A percentile compares a stretch with the other conserved stretches of the same genome.
Evolutionary conservation across 1,140 invertebrate species (phyloP).

Genomic region (Drosophila malerkotliana): DNA sequence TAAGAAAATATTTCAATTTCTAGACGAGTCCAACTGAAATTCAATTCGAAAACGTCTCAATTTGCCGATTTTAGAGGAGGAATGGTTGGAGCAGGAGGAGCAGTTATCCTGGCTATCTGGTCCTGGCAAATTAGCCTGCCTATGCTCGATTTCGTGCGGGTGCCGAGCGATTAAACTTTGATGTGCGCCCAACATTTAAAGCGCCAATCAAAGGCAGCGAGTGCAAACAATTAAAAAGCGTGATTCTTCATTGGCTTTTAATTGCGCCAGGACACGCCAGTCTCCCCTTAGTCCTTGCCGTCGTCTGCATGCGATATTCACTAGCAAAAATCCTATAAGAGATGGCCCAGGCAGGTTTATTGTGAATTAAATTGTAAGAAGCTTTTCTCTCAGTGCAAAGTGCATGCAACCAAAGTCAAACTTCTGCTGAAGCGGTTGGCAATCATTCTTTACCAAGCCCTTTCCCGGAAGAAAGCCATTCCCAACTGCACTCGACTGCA

Average conservation of each 20-base stretch:
- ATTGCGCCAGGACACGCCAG: constrained; percentile 69
- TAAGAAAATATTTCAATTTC: constrained; percentile 35
- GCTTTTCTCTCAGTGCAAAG: constrained; percentile 11
- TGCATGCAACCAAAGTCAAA: constrained; percentile 9
- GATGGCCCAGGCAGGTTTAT: neutral
- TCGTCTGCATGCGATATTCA: constrained; percentile 16
- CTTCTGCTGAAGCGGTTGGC: neutral
- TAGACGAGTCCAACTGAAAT: constrained; percentile 10
- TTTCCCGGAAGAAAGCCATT: constrained; percentile 19
- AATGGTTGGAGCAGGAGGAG: neutral
- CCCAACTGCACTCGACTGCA: constrained; percentile 37
- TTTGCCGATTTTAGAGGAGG: neutral
- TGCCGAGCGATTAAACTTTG: constrained; percentile 65
- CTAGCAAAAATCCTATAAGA: neutral
- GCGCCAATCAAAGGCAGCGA: constrained; percentile 68
- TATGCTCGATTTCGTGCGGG: constrained; percentile 63
- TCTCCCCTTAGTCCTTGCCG: neutral
- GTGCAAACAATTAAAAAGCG: constrained; percentile 76
- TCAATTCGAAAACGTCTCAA: constrained; percentile 18
- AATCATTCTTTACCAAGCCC: neutral
- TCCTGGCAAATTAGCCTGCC: constrained; percentile 43
- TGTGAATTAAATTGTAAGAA: neutral
- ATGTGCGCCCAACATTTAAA: constrained; percentile 66
- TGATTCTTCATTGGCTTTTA: constrained; percentile 65
- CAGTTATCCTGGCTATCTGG: constrained; percentile 14